Base-by-base conservation (phyloP, 2,888 invertebrate genomes). In the Drymonia ruficornis region DNA sequence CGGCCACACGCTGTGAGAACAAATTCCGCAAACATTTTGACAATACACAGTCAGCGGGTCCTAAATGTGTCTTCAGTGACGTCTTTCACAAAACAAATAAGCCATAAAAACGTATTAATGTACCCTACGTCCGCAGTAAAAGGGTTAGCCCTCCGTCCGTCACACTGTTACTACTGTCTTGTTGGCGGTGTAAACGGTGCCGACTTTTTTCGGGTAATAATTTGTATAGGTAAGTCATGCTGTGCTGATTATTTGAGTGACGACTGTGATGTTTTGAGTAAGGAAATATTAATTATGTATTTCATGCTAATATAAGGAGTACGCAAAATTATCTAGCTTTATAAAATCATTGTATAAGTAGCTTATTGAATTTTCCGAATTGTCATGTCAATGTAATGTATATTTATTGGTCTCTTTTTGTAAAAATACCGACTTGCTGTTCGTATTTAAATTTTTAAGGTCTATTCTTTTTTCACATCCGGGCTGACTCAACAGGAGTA, bases 21-120 rank as follows among this genome's bases (percentile, higher is more conserved):
- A 77, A 81, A 84, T 76, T 76, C 64, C 69, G 55, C 76, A 81
- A 85, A 86, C 78, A 83, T 81, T 84, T 76, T 80, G 77, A 80
- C 76, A 81, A 82, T 74, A 66, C 67, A 50, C 53, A 53, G 54
- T 57, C 58, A 49, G 50, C 56, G 46, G 49, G 48, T 34, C 38
- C 52, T 55, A 56, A 68, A 73, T 68, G 68, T 67, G 67, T 78
- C 70, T 77, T 81, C 73, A 80, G 77, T 73, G 78, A 75, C 69
- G 64, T 74, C 67, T 73, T 78, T 77, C 62, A 71, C 72, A 72
- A 74, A 80, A 81, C 74, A 78, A 81, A 80, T 70, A 73, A 63
- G 62, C 71, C 59, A 71, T 74, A 74, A 77, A 71, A 55, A 63
- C 56, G 53, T 66, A 65, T 67, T 71, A 70, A 72, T 72, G 70